Conservation (phyloP, 2,888 invertebrate species). For the Esperia sulphurella region DNA sequence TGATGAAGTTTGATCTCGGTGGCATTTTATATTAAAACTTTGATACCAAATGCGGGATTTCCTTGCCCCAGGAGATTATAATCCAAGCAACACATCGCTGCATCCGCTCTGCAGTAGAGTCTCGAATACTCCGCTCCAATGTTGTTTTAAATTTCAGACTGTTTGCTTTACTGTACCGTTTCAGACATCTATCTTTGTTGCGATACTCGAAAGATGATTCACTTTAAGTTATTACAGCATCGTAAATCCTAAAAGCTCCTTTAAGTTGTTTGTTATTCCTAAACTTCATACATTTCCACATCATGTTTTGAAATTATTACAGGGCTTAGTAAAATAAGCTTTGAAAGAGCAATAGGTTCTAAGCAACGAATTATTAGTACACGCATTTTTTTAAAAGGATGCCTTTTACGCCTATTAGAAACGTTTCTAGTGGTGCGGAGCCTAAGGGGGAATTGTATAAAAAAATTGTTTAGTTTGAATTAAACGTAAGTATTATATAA, state of each 20-base stretch:
- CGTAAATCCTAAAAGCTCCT: constrained; percentile 7
- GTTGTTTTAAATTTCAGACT: neutral
- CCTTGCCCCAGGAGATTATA: neutral
- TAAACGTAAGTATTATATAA: too few species aligned
- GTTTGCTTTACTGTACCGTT: neutral
- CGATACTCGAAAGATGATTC: neutral
- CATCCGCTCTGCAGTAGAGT: neutral
- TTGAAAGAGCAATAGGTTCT: too few species aligned
- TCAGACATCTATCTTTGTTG: neutral
- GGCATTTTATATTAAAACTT: neutral
- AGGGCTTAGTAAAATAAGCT: neutral
- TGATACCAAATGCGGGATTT: neutral
- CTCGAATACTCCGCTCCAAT: constrained; percentile 1
- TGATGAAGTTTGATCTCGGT: too few species aligned
- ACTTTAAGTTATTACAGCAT: constrained; percentile 5
- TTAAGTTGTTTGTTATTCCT: constrained; percentile 11
- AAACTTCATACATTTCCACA: neutral
- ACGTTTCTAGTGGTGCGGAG: too few species aligned
- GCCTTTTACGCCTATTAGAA: too few species aligned
- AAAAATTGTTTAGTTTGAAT: too few species aligned
- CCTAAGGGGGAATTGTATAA: too few species aligned
- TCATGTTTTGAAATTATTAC: neutral
- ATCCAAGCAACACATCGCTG: neutral
- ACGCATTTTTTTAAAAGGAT: too few species aligned
- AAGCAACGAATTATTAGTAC: too few species aligned